phyloP scores from a whole-genome alignment of 1,140 invertebrate genomes.

The Cecropterus lyciades region DNA sequence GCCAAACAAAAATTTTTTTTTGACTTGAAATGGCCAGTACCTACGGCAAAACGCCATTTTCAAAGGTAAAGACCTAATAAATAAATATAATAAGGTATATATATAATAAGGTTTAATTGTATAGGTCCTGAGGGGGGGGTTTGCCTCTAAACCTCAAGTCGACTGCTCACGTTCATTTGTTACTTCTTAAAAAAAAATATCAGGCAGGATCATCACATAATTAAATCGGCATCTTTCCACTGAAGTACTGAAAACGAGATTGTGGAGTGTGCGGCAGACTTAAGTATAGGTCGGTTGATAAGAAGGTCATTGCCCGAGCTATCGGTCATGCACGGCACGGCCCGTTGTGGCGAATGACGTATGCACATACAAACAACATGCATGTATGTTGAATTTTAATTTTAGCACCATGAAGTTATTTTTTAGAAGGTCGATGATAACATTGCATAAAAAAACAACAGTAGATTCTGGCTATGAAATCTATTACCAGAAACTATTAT shows the following conservation, averaged over 20 bases:
- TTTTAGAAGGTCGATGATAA: slow-evolving; percentile 4
- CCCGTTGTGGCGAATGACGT: slow-evolving; percentile 44
- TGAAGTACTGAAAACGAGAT: slow-evolving; percentile 48
- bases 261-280: slow-evolving; percentile 43
- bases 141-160: no score
- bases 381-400: slow-evolving; percentile 45
- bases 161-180: no score
- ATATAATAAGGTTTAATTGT: no score
- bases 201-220: slow-evolving; percentile 3
- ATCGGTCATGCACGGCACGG: slow-evolving; percentile 64
- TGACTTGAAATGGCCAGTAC: no score
- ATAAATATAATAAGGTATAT: no score
- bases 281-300: slow-evolving; percentile 63
- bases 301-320: slow-evolving; percentile 64
- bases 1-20: no score
- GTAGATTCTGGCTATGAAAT: no score
- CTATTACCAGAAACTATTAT: no score
- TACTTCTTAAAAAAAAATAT: not conserved
- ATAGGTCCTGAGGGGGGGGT: no score
- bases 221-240: slow-evolving; percentile 31
- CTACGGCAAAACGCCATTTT: no score
- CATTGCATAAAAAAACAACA: slow-evolving; percentile 2
- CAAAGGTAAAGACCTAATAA: no score
- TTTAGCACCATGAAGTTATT: slow-evolving; percentile 33
- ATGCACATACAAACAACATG: slow-evolving; percentile 44